Percentiles rank a stretch among this genome's conserved stretches.
phyloP scores from a whole-genome alignment of 1,140 invertebrate genomes.

The Ceratosolen solmsi region DNA sequence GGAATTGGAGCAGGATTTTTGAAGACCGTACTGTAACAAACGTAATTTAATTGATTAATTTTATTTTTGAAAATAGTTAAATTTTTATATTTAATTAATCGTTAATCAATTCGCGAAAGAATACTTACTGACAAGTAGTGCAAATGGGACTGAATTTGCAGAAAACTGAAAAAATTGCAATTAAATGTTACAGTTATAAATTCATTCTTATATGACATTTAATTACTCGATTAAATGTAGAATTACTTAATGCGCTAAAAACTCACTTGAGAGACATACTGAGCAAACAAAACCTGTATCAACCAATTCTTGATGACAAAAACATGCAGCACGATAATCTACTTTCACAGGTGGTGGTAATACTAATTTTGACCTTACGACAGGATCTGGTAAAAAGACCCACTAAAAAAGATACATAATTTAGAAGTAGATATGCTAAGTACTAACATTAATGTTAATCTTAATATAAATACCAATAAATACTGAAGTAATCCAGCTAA shows the following conservation, averaged over 20 bases:
- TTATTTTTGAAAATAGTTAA: slow-evolving; percentile 17
- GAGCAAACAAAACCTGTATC: slow-evolving; percentile 98
- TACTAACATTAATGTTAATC: no score
- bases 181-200: background rate
- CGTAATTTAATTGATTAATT: slow-evolving; percentile 50
- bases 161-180: slow-evolving; percentile 84
- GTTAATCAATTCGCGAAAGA: no score
- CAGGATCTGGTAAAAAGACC: slow-evolving; percentile 92
- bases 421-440: no score
- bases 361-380: slow-evolving; percentile 86
- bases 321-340: slow-evolving; percentile 97
- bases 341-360: slow-evolving; percentile 92
- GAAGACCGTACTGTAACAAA: slow-evolving; percentile 85
- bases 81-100: background rate
- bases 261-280: slow-evolving; percentile 94
- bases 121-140: slow-evolving; percentile 95
- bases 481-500: slow-evolving; percentile 92
- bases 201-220: background rate
- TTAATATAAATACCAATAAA: no score
- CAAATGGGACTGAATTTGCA: slow-evolving; percentile 98
- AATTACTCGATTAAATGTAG: no score
- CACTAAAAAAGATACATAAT: slow-evolving; percentile 86
- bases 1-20: slow-evolving; percentile 83
- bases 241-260: slow-evolving; percentile 4
- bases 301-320: slow-evolving; percentile 96